Conservation (phyloP, 2,113 vertebrate species). For the Atractosteus spatula region DNA sequence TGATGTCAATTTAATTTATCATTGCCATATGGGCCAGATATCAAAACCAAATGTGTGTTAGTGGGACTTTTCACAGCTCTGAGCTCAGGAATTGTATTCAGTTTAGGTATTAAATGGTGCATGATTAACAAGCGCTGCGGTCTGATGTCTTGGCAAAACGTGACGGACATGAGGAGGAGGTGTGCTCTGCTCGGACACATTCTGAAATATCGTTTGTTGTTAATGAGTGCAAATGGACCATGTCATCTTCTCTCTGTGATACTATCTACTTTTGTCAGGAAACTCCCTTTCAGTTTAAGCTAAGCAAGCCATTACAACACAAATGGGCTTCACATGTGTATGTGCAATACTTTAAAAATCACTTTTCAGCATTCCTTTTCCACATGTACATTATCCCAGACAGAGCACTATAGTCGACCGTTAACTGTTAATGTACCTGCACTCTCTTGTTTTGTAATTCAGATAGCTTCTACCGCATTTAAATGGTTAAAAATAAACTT, state of each 20-base stretch:
- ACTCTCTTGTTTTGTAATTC: too few relatives aligned
- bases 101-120: constrained; percentile 10
- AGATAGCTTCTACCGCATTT: too few relatives aligned
- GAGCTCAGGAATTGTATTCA: neutral
- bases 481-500: too few relatives aligned
- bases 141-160: neutral
- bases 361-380: too few relatives aligned
- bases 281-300: too few relatives aligned
- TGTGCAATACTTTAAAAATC: too few relatives aligned
- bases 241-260: constrained; percentile 2
- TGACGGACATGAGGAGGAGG: neutral
- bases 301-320: too few relatives aligned
- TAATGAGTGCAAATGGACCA: neutral
- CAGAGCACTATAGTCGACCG: too few relatives aligned
- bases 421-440: too few relatives aligned
- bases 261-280: constrained; percentile 11
- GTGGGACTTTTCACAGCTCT: constrained; percentile 13
- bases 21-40: constrained; percentile 65
- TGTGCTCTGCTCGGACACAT: neutral
- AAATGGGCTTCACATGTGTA: too few relatives aligned
- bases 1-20: constrained; percentile 73
- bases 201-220: neutral
- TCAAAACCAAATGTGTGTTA: constrained; percentile 62
- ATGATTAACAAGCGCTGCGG: constrained; percentile 10
- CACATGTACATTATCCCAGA: too few relatives aligned